These are phyloP conservation scores for Tragelaphus imberbis DNA, from an alignment of 2,113 vertebrate species.

Conservation along the genomic window DNA sequence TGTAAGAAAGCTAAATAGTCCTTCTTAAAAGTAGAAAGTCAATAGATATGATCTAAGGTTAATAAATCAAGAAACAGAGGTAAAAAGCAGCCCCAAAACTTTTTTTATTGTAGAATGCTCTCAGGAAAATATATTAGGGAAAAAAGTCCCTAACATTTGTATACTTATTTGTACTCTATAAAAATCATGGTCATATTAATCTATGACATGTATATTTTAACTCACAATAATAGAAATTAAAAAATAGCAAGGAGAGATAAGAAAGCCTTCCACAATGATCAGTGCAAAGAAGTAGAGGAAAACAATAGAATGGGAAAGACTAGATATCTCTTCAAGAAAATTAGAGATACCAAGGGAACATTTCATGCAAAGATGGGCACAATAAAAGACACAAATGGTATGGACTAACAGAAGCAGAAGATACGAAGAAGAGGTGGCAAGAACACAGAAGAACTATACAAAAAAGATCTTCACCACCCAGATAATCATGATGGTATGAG, in stretches of 20 bases:
- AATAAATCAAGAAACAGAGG: not conserved
- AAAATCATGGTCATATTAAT: slow-evolving; percentile 2
- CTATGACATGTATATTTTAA: not conserved
- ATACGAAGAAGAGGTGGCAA: not conserved
- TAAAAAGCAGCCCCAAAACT: not conserved
- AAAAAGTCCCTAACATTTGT: not conserved
- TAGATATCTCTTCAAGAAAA: not conserved
- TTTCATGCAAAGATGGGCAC: not conserved
- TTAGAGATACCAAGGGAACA: not conserved
- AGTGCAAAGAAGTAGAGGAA: not conserved
- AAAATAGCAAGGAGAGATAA: not conserved
- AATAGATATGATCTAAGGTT: not conserved
- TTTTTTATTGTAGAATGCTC: not conserved
- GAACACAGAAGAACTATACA: not conserved
- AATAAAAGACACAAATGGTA: not conserved
- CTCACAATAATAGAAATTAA: not conserved
- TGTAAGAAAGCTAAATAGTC: not conserved
- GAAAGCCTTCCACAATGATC: not conserved
- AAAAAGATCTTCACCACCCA: not conserved
- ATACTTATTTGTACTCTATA: not conserved
- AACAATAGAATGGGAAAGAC: not conserved
- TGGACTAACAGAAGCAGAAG: not conserved
- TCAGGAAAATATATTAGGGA: slow-evolving; percentile 23
- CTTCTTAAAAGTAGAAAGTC: not conserved
- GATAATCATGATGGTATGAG: not conserved